A percentile compares a stretch with the other conserved stretches of the same genome.
phyloP scores from a whole-genome alignment of 2,888 invertebrate genomes.

The Drosophila diplacantha region DNA sequence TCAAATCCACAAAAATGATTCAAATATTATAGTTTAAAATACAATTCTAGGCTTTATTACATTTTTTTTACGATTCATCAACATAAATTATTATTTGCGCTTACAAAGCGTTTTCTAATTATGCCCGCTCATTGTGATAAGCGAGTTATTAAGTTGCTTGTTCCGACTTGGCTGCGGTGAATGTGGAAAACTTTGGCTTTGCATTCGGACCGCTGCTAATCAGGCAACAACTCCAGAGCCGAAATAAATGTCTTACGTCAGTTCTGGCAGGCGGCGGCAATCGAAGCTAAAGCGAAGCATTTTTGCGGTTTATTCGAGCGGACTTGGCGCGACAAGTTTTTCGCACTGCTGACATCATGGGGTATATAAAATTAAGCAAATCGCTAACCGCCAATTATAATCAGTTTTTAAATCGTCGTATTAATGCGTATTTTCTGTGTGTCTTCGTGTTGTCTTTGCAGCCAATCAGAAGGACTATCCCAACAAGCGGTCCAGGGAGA shows the following conservation, averaged over 20 bases:
- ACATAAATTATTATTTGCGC: slow-evolving; percentile 10
- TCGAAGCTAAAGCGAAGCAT: slow-evolving; percentile 47
- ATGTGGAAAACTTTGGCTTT: slow-evolving; percentile 33
- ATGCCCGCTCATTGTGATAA: slow-evolving; percentile 33
- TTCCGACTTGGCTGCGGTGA: slow-evolving; percentile 6
- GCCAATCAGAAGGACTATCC: slow-evolving; percentile 86
- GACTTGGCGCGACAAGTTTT: slow-evolving; percentile 67
- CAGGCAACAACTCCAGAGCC: slow-evolving; percentile 55
- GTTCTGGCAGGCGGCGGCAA: slow-evolving; percentile 60
- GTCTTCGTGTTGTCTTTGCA: slow-evolving; percentile 74
- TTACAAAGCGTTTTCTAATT: slow-evolving; percentile 25
- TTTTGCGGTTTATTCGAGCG: slow-evolving; percentile 52
- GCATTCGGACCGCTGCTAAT: slow-evolving; percentile 46
- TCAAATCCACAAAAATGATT: no score
- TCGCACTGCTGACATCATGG: slow-evolving; percentile 62
- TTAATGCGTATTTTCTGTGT: slow-evolving; percentile 16
- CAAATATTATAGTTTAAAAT: not conserved
- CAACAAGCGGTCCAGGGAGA: slow-evolving; percentile 82
- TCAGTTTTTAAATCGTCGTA: slow-evolving; percentile 18
- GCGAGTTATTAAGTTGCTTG: slow-evolving; percentile 17
- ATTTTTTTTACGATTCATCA: slow-evolving; percentile 10
- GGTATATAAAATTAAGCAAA: slow-evolving; percentile 35
- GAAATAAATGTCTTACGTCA: slow-evolving; percentile 70
- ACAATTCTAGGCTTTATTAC: not conserved
- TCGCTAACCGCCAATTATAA: slow-evolving; percentile 27